Conservation (phyloP, 2,113 vertebrate genomes). For the Ursus arctos region DNA sequence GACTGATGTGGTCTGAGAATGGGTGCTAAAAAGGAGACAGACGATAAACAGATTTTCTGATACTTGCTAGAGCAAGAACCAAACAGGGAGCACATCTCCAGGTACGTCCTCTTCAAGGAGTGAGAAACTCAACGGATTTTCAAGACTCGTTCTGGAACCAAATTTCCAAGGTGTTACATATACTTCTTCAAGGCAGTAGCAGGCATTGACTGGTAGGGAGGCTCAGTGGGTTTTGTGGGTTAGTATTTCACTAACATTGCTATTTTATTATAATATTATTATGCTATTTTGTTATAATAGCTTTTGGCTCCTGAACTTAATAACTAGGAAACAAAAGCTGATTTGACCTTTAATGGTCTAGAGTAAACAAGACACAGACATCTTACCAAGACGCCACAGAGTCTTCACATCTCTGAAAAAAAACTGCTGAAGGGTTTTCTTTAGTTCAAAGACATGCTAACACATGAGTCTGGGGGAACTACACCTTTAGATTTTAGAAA, state of each 20-base stretch:
- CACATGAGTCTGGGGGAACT: background rate
- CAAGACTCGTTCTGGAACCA: background rate
- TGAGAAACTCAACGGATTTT: background rate
- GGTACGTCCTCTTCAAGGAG: background rate
- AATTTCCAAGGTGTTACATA: background rate
- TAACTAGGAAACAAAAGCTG: background rate
- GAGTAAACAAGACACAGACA: background rate
- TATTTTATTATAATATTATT: too few species aligned
- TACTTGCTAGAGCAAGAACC: background rate
- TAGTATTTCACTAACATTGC: too few species aligned
- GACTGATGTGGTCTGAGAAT: background rate
- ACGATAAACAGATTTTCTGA: background rate
- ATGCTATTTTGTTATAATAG: background rate
- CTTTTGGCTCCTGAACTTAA: background rate
- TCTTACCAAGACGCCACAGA: background rate
- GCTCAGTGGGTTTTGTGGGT: background rate
- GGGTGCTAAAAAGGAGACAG: background rate
- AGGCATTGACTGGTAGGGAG: background rate
- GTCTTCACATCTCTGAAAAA: background rate
- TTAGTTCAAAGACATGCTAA: background rate
- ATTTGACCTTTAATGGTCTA: background rate
- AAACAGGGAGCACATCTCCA: background rate
- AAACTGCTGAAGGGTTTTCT: background rate
- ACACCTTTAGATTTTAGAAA: background rate
- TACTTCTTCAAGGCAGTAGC: background rate